Conservation (phyloP, 2,888 invertebrate species). For the Eupithecia inturbata region DNA sequence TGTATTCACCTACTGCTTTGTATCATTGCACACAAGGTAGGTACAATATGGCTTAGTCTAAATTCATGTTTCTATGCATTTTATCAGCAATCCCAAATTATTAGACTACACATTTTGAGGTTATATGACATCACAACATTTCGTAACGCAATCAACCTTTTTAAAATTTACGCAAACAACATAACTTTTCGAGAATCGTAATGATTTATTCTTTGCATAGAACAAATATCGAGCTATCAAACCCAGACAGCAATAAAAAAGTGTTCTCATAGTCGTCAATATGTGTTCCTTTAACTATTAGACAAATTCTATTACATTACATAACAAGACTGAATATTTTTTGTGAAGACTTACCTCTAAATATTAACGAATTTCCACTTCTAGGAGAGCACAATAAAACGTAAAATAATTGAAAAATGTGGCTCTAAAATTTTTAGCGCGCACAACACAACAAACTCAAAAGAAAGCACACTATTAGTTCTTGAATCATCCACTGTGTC, state of each 20-base stretch:
- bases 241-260: background rate
- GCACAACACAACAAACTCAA: slow-evolving; percentile 53
- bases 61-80: background rate
- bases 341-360: slow-evolving; percentile 60
- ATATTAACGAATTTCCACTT: background rate
- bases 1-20: background rate
- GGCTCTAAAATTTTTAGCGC: background rate
- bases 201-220: background rate
- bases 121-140: slow-evolving; percentile 49
- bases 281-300: too few relatives aligned
- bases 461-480: background rate
- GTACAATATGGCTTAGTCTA: background rate
- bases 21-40: background rate
- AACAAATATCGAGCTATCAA: background rate
- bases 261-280: background rate
- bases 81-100: background rate
- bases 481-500: slow-evolving; percentile 16
- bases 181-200: background rate
- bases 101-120: slow-evolving; percentile 50
- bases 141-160: too few relatives aligned
- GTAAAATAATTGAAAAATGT: background rate
- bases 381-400: background rate
- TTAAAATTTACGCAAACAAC: background rate
- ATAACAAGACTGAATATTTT: slow-evolving; percentile 58
- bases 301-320: slow-evolving; percentile 66